These are phyloP conservation scores for Nezara viridula DNA, from an alignment of 2,888 invertebrate species.

Conservation along the genomic window DNA sequence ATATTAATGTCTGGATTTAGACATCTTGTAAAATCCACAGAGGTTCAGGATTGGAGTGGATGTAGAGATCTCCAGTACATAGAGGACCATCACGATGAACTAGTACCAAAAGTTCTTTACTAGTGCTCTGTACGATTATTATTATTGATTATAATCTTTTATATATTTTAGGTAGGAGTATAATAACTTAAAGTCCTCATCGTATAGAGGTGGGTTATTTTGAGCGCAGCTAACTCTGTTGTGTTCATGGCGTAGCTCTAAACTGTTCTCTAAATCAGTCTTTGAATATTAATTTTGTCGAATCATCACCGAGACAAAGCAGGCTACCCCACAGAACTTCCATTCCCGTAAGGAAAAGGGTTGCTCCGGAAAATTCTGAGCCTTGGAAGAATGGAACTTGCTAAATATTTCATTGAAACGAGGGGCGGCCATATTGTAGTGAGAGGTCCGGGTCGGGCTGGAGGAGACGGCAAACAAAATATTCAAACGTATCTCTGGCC, in stretches of 20 bases:
- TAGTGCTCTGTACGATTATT: too few relatives aligned
- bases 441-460: neutral
- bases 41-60: too few relatives aligned
- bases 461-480: constrained; percentile 24
- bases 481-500: constrained; percentile 3
- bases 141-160: too few relatives aligned
- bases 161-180: too few relatives aligned
- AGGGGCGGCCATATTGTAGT: neutral
- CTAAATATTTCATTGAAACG: neutral
- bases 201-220: neutral
- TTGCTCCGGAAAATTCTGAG: neutral
- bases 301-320: neutral
- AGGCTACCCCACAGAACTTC: neutral
- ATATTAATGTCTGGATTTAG: too few relatives aligned
- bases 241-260: too few relatives aligned
- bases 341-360: too few relatives aligned
- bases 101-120: too few relatives aligned
- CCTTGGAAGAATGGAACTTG: neutral
- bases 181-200: too few relatives aligned
- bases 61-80: too few relatives aligned
- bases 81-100: too few relatives aligned
- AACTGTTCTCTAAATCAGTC: neutral
- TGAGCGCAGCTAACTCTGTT: neutral
- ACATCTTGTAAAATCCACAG: too few relatives aligned
- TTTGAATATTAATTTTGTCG: neutral